Evolutionary conservation across 2,888 invertebrate genomes (phyloP).

Genomic region (Chrysomela aeneicollis): DNA sequence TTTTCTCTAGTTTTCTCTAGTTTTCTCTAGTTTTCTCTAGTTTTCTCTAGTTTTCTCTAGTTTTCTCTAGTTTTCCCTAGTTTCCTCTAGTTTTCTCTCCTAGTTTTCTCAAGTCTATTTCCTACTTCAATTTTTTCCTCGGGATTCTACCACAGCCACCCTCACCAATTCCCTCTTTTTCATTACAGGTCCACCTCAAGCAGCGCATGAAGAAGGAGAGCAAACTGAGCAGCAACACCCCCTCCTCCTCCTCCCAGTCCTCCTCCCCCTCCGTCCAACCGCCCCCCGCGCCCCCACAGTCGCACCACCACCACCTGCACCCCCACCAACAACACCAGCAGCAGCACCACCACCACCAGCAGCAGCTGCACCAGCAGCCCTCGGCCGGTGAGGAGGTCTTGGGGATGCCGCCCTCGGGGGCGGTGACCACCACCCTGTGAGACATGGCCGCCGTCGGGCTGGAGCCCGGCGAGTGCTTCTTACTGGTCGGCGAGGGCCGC

Average conservation of each 20-base stretch:
- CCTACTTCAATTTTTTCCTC: no score
- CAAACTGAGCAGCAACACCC: constrained; percentile 63
- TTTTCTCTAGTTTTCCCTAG: no score
- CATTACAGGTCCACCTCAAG: constrained; percentile 79
- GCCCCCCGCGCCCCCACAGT: constrained; percentile 30
- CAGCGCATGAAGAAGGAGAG: constrained; percentile 90
- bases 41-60: no score
- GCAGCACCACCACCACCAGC: constrained; percentile 54
- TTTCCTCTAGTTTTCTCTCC: no score
- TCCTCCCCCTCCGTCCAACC: constrained; percentile 37
- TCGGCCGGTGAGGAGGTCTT: constrained; percentile 58
- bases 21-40: no score
- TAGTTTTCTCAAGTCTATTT: no score
- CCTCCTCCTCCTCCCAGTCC: constrained; percentile 48
- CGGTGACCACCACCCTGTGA: constrained; percentile 65
- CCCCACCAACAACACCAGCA: constrained; percentile 53
- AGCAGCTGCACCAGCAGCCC: constrained; percentile 54
- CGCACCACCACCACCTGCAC: constrained; percentile 52
- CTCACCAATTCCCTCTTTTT: neutral
- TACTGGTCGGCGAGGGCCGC: constrained; percentile 62
- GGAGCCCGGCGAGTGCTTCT: constrained; percentile 62
- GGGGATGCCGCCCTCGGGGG: constrained; percentile 54
- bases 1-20: no score
- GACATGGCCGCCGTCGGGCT: constrained; percentile 66
- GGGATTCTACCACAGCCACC: no score